Percentiles rank a stretch among this genome's conserved stretches.
Evolutionary conservation across 2,113 vertebrate genomes (phyloP).

Genomic region (Entomyzon cyanotis): DNA sequence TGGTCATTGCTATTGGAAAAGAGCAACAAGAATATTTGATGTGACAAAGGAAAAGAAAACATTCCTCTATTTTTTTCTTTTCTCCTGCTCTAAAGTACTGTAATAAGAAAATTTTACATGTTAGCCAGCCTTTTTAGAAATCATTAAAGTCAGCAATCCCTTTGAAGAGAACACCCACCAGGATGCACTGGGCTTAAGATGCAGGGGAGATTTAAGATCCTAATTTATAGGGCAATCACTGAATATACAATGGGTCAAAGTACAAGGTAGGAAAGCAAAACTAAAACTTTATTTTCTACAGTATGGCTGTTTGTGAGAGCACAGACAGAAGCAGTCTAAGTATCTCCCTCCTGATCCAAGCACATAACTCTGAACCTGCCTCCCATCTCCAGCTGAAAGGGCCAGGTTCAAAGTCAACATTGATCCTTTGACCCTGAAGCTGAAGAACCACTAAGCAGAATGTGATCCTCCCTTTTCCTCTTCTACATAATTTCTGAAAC

Average conservation of each 20-base stretch:
- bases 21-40: background rate
- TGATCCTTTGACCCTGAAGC: background rate
- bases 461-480: background rate
- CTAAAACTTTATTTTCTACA: background rate
- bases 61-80: background rate
- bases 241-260: background rate
- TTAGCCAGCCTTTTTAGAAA: background rate
- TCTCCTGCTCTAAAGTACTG: background rate
- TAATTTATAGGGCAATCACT: background rate
- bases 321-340: fast-evolving
- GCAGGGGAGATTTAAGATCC: background rate
- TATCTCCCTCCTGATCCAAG: background rate
- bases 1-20: background rate
- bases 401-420: background rate
- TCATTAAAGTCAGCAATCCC: background rate
- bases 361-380: background rate
- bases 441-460: background rate
- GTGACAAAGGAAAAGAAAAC: background rate
- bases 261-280: background rate
- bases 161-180: background rate
- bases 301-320: background rate
- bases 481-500: background rate
- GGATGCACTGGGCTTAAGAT: background rate
- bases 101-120: background rate
- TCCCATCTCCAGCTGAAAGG: background rate